These are phyloP conservation scores for Vulpes lagopus DNA, from an alignment of 2,113 vertebrate genomes.

Conservation along the genomic window DNA sequence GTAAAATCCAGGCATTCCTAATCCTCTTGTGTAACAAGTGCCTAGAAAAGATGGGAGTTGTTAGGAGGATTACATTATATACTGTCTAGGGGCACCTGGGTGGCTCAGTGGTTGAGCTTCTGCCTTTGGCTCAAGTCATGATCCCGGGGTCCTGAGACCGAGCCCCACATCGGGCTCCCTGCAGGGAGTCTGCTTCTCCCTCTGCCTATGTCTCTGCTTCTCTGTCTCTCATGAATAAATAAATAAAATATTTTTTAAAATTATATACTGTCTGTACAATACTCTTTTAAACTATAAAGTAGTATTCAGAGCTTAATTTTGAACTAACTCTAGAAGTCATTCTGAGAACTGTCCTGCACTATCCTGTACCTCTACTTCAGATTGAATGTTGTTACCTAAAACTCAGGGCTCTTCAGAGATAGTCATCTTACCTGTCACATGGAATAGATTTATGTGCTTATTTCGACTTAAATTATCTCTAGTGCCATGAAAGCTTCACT, in stretches of 20 bases:
- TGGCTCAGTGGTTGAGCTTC: no score
- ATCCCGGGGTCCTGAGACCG: no score
- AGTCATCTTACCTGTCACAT: neutral
- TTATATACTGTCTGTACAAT: neutral
- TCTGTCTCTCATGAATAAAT: no score
- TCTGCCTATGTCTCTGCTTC: no score
- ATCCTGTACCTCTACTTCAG: slow-evolving; percentile 6
- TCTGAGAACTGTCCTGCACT: slow-evolving; percentile 38
- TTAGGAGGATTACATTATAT: slow-evolving; percentile 40
- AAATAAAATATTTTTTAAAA: neutral
- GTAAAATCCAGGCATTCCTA: slow-evolving; percentile 41
- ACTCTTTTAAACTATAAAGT: slow-evolving; percentile 42
- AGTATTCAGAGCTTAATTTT: slow-evolving; percentile 54
- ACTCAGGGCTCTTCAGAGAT: slow-evolving; percentile 31
- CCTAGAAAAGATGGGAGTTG: neutral
- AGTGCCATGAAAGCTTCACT: slow-evolving; percentile 45
- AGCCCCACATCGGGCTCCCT: no score
- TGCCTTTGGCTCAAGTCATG: no score
- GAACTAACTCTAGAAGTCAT: slow-evolving; percentile 50
- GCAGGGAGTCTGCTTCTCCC: no score
- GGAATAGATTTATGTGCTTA: slow-evolving; percentile 30
- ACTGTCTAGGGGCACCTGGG: neutral
- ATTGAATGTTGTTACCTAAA: slow-evolving; percentile 38
- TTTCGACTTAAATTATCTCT: slow-evolving; percentile 39
- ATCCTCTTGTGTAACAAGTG: slow-evolving; percentile 37